A percentile compares a stretch with the other conserved stretches of the same genome.
Evolutionary conservation across 2,888 invertebrate genomes (phyloP).

Genomic region (Bugula neritina): DNA sequence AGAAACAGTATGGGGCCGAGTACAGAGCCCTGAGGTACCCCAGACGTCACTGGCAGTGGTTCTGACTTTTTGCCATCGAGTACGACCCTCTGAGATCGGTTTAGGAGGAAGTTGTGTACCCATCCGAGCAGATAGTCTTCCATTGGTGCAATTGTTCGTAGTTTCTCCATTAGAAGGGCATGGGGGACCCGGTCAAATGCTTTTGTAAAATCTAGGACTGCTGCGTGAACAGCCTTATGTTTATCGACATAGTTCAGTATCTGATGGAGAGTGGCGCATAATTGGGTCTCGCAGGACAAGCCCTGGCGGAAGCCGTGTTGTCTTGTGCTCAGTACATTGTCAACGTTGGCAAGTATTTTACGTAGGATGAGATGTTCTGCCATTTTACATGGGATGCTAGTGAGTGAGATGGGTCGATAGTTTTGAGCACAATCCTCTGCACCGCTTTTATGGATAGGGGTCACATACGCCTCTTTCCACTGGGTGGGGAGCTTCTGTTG

Average conservation of each 20-base stretch:
- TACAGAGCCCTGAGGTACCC: conserved; percentile 33
- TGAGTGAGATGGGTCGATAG: neutral
- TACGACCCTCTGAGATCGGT: conserved; percentile 2
- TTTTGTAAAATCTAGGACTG: neutral
- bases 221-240: neutral
- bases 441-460: neutral
- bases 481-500: neutral
- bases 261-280: neutral
- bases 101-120: neutral
- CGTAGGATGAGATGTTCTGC: neutral
- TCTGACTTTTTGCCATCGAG: neutral
- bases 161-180: neutral
- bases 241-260: neutral
- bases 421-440: neutral
- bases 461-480: neutral
- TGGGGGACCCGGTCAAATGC: neutral
- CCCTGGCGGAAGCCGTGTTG: neutral
- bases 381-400: neutral
- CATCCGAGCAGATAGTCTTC: neutral
- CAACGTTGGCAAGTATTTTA: neutral
- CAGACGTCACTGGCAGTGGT: conserved; percentile 29
- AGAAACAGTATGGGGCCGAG: conserved; percentile 33
- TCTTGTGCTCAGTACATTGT: neutral
- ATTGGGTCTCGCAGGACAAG: conserved; percentile 5
- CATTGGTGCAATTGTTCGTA: neutral